These are phyloP conservation scores for Drosophila biarmipes DNA, from an alignment of 1,140 invertebrate species.

Conservation along the genomic window DNA sequence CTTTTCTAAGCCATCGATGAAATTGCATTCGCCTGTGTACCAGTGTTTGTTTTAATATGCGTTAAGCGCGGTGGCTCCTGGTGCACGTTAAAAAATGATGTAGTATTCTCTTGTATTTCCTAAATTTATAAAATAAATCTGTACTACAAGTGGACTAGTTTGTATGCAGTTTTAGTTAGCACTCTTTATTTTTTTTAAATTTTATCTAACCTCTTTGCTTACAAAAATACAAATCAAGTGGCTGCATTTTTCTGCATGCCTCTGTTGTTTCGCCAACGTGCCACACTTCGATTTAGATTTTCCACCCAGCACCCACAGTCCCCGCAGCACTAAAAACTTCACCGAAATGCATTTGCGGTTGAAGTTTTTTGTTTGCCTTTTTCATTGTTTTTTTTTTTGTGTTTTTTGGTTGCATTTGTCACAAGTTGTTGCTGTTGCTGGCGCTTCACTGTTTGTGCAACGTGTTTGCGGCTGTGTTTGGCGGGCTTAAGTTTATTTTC, in stretches of 20 bases:
- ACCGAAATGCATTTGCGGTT: slow-evolving; percentile 62
- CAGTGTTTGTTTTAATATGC: slow-evolving; percentile 67
- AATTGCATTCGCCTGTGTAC: slow-evolving; percentile 26
- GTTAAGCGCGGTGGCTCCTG: slow-evolving; percentile 53
- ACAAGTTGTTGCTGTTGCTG: slow-evolving; percentile 38
- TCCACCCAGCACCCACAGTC: neutral
- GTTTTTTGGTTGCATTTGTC: slow-evolving; percentile 55
- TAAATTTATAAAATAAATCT: neutral
- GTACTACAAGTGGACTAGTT: neutral
- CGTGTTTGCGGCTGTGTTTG: slow-evolving; percentile 77
- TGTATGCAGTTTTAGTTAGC: neutral
- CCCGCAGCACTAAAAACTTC: slow-evolving; percentile 53
- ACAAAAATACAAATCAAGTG: neutral
- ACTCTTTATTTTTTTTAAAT: rapidly evolving
- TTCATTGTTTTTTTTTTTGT: slow-evolving; percentile 37
- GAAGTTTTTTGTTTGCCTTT: slow-evolving; percentile 36
- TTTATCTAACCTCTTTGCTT: neutral
- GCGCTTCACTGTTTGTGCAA: slow-evolving; percentile 72
- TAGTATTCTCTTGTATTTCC: neutral
- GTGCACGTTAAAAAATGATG: neutral
- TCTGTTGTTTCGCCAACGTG: slow-evolving; percentile 57
- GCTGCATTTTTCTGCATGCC: neutral
- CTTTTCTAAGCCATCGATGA: slow-evolving; percentile 42
- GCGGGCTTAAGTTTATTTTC: slow-evolving; percentile 57
- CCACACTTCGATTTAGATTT: slow-evolving; percentile 52